Evolutionary conservation across 2,797 vertebrate genomes (phyloP).

Genomic region (Odontamblyopus lacepedii): DNA sequence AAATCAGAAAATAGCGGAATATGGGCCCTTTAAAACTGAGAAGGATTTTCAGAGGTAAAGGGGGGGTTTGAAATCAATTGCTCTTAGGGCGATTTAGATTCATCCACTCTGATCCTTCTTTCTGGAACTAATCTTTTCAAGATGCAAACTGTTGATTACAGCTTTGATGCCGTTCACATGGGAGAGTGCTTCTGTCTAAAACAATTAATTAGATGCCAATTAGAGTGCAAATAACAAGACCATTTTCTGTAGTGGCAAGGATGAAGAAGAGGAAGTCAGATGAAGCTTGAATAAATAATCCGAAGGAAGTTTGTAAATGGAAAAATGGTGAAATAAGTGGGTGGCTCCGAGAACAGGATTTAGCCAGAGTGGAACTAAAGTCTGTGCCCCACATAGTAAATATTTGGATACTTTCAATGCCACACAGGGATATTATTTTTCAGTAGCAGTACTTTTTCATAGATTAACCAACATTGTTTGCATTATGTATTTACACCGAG

Average conservation of each 20-base stretch:
- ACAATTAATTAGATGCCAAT: conserved; percentile 51
- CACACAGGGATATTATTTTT: background rate
- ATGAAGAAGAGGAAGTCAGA: conserved; percentile 6
- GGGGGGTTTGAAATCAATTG: conserved; percentile 44
- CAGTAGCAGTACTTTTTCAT: background rate
- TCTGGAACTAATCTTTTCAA: conserved; percentile 46
- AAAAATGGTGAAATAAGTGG: background rate
- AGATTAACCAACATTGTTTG: background rate
- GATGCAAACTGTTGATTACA: conserved; percentile 43
- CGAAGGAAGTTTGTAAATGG: background rate
- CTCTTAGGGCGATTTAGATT: conserved; percentile 38
- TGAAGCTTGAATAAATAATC: background rate
- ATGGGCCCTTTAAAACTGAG: conserved; percentile 15
- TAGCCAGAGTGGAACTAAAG: background rate
- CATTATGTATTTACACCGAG: conserved; percentile 13
- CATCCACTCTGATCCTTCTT: conserved; percentile 35
- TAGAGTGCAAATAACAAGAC: conserved; percentile 31
- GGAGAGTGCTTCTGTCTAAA: conserved; percentile 38
- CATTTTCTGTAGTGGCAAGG: conserved; percentile 18
- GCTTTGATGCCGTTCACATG: conserved; percentile 27
- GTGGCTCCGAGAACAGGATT: background rate
- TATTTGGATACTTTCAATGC: background rate
- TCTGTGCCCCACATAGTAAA: background rate
- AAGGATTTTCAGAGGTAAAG: conserved; percentile 23
- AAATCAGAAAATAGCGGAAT: no score